Evolutionary conservation across 2,888 invertebrate genomes (phyloP).

Genomic region (Lymantria monacha): DNA sequence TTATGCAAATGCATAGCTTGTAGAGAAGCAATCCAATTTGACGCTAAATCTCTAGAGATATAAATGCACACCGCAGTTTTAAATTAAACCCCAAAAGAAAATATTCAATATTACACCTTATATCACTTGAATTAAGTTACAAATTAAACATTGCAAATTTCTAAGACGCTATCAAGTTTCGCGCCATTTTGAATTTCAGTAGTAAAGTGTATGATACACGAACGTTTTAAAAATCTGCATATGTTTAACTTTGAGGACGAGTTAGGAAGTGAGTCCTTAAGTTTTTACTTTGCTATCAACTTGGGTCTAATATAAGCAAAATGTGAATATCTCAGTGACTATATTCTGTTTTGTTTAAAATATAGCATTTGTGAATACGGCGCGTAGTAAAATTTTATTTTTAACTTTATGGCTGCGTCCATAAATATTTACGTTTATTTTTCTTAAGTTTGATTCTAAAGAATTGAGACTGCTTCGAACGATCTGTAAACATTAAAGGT

Average conservation of each 20-base stretch:
- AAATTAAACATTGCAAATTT: constrained; percentile 20
- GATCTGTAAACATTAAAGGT: no score
- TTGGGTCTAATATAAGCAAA: not conserved
- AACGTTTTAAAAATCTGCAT: constrained; percentile 28
- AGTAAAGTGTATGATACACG: constrained; percentile 32
- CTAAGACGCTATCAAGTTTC: constrained; percentile 39
- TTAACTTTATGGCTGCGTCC: constrained; percentile 3
- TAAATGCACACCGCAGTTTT: constrained; percentile 61
- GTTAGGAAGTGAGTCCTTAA: constrained; percentile 19
- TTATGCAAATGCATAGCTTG: constrained; percentile 72
- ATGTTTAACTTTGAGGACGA: constrained; percentile 4
- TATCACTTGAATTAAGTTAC: constrained; percentile 23
- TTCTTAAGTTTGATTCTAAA: no score
- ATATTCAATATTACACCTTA: constrained; percentile 40
- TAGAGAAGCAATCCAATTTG: constrained; percentile 72
- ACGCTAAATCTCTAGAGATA: constrained; percentile 62
- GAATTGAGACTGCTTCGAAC: no score
- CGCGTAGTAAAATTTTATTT: not conserved
- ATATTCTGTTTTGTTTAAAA: not conserved
- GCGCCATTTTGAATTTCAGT: constrained; percentile 32
- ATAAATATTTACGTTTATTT: no score
- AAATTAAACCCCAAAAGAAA: constrained; percentile 58
- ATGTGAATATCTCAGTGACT: not conserved
- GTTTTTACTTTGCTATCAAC: not conserved
- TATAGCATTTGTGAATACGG: not conserved